Evolutionary conservation across 1,140 invertebrate genomes (phyloP).

Genomic region (Panagrolaimus sp.): DNA sequence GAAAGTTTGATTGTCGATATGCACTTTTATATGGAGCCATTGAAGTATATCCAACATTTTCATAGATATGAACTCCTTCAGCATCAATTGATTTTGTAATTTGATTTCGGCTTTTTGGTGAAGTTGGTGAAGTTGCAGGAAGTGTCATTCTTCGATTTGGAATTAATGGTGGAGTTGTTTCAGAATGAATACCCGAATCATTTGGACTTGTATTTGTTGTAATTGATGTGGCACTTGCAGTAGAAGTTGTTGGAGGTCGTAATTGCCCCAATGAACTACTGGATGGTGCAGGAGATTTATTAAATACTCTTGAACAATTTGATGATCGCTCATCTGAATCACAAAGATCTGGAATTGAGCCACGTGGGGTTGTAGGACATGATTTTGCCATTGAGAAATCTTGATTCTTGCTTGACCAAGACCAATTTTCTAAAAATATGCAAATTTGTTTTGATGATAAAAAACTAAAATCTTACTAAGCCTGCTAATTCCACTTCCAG

Average conservation of each 20-base stretch:
- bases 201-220: slow-evolving; percentile 1
- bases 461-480: slow-evolving; percentile 35
- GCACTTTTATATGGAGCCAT: slow-evolving; percentile 49
- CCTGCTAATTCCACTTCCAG: slow-evolving; percentile 34
- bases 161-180: not conserved
- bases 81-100: slow-evolving; percentile 5
- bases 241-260: not conserved
- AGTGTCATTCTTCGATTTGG: not conserved
- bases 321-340: slow-evolving; percentile 20
- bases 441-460: too few relatives aligned
- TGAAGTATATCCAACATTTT: slow-evolving; percentile 54
- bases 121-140: not conserved
- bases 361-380: slow-evolving; percentile 57
- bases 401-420: slow-evolving; percentile 29
- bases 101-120: too few relatives aligned
- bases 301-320: slow-evolving; percentile 20
- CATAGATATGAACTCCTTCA: slow-evolving; percentile 30
- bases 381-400: slow-evolving; percentile 42
- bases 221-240: not conserved
- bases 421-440: slow-evolving; percentile 44
- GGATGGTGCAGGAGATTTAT: slow-evolving; percentile 23
- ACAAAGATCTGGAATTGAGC: slow-evolving; percentile 54
- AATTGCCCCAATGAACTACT: slow-evolving; percentile 12
- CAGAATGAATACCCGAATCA: not conserved
- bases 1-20: slow-evolving; percentile 56